Evolutionary conservation across 2,113 vertebrate genomes (phyloP).

Genomic region (chimpanzee (Pan troglodytes)): NHGRI_mPanTro3-v2.1_pri NC_072402.2:13722001-13722500

Average conservation of each 20-base stretch:
- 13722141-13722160: neutral
- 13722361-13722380: too few species aligned
- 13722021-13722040: neutral
- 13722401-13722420: too few species aligned
- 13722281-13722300: too few species aligned
- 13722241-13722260: neutral
- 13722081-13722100: neutral
- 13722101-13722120: neutral
- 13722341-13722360: too few species aligned
- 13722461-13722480: too few species aligned
- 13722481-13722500: too few species aligned
- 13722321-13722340: too few species aligned
- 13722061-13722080: neutral
- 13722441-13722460: too few species aligned
- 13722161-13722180: neutral
- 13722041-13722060: neutral
- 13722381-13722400: too few species aligned
- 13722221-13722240: neutral
- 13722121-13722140: neutral
- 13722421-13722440: too few species aligned
- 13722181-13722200: neutral
- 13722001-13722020: neutral
- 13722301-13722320: too few species aligned
- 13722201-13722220: neutral
- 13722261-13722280: too few species aligned